phyloP scores from a whole-genome alignment of 2,888 invertebrate species.

The Muschampia plurimacula region DNA sequence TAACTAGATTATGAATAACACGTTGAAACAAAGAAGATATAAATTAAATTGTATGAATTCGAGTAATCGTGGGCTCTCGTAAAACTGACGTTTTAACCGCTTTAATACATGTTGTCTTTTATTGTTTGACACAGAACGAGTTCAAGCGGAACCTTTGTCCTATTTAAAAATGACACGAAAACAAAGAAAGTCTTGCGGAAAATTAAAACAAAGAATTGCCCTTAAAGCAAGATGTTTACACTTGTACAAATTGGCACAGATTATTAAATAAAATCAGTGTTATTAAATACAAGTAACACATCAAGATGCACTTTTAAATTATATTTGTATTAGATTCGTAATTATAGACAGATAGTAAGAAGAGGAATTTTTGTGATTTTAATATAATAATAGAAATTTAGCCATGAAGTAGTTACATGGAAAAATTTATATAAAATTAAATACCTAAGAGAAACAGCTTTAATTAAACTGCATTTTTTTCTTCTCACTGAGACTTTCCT shows the following conservation, averaged over 20 bases:
- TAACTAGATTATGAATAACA: no score
- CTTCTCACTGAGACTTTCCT: neutral
- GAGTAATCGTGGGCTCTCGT: neutral
- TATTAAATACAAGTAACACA: no score
- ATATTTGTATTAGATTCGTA: no score
- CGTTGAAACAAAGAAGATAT: neutral
- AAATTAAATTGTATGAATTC: neutral
- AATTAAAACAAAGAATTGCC: conserved; percentile 31
- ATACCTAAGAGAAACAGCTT: no score
- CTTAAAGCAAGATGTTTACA: conserved; percentile 12
- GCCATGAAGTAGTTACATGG: no score
- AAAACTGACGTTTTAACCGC: conserved; percentile 7
- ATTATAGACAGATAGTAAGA: no score
- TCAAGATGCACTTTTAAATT: no score
- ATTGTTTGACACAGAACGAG: conserved; percentile 28
- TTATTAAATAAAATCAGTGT: no score
- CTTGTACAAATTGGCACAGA: neutral
- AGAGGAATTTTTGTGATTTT: no score
- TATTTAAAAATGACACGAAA: conserved; percentile 29
- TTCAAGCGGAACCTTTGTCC: conserved; percentile 37
- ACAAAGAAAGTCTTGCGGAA: conserved; percentile 26
- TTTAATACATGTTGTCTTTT: conserved; percentile 13
- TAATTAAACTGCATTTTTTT: neutral
- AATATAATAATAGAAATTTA: no score
- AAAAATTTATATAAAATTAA: no score